These are phyloP conservation scores for Phytoseiulus persimilis DNA, from an alignment of 2,888 invertebrate genomes.

Conservation along the genomic window DNA sequence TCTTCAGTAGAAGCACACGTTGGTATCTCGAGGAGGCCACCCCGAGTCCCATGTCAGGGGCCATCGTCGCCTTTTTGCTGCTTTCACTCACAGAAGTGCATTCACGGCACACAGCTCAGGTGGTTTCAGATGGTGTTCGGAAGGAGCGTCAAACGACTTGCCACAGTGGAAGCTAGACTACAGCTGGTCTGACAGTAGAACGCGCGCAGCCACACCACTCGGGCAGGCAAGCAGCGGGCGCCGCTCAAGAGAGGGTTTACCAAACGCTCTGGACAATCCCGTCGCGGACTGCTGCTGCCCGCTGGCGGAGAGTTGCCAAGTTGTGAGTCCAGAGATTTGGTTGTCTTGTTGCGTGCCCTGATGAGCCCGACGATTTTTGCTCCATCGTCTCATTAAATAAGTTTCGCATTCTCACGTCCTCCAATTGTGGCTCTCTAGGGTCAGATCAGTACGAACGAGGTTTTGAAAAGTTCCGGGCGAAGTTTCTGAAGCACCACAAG, in stretches of 20 bases:
- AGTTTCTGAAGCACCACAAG: no score
- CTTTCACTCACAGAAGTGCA: slow-evolving; percentile 22
- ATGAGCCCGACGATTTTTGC: no score
- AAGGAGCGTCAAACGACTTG: slow-evolving; percentile 26
- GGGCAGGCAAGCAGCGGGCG: background rate
- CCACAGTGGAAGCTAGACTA: slow-evolving; percentile 18
- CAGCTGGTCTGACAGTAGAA: slow-evolving; percentile 37
- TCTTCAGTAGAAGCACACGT: slow-evolving; percentile 33
- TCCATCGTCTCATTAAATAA: no score
- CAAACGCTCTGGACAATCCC: background rate
- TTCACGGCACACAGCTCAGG: slow-evolving; percentile 13
- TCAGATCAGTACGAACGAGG: no score
- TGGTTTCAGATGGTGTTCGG: background rate
- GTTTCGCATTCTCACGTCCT: no score
- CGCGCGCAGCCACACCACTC: background rate
- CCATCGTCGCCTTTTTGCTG: slow-evolving; percentile 17
- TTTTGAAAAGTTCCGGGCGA: no score
- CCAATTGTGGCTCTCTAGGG: no score
- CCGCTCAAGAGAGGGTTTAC: background rate
- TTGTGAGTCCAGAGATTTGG: background rate
- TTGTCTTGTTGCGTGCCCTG: no score
- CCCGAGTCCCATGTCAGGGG: slow-evolving; percentile 38
- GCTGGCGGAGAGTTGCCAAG: slow-evolving; percentile 15
- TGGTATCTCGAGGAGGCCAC: slow-evolving; percentile 36
- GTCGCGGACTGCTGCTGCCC: background rate